Base-by-base conservation (phyloP, 2,888 invertebrate genomes). In the Spatulosminthurus flaviceps region DNA sequence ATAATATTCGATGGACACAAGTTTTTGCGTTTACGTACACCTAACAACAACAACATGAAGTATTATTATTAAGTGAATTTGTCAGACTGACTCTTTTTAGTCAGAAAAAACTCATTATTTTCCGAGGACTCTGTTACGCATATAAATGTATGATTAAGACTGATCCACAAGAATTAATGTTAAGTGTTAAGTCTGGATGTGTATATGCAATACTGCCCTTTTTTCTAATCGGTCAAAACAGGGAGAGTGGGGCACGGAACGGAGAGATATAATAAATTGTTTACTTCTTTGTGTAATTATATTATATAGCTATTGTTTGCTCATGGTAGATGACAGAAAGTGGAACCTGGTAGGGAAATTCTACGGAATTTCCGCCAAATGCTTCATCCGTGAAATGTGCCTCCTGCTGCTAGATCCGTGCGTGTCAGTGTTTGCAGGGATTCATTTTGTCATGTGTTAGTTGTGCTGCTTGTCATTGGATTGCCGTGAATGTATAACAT, bases 371-470 rank as follows among this genome's bases (percentile, higher is more conserved):
- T 13, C 51, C 51, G 9, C 16, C 51, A 51, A 11, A 51, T 51
- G 51, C 51, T 51, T 13, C 51, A 51, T 51, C n/a, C n/a, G n/a
- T 41, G 13, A 41, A 51, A 11, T 51, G 51, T 51, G 51, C 51
- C 4, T 51, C 5, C 51, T 34, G 34, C 9, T 34, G 9, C 34
- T 51, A 19, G n/a, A 51, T 51, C n/a, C 22, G 4, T 64, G 64
- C 22, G 64, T 64, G 22, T 64, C 11, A 64, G 24, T 24, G 22
- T 64, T 64, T 64, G 26, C 64, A n/a, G n/a, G 24, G 64, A 1
- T 64, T 64, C 26, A 24, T 64, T 22, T 26, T 64, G 64, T 64
- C 64, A 64, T 64, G 26, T 26, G 26, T 64, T 64, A n/a, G 64
- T 16, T 51, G 51, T 51, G 51, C 16, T 51, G 19, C 51, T 2